A percentile compares a stretch with the other conserved stretches of the same genome.
Evolutionary conservation across 2,113 vertebrate species (phyloP).

Genomic region (Ascaphus truei): DNA sequence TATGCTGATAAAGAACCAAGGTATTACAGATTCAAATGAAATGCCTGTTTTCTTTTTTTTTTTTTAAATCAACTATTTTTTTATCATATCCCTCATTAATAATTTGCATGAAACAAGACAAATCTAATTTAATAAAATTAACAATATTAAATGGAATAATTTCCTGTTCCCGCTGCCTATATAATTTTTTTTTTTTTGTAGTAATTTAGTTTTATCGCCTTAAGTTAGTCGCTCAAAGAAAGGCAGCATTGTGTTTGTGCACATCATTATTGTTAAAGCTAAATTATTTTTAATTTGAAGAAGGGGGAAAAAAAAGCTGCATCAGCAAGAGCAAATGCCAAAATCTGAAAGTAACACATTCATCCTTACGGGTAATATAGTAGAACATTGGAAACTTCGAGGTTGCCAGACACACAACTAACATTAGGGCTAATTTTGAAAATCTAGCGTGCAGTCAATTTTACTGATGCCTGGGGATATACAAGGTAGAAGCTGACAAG

Average conservation of each 20-base stretch:
- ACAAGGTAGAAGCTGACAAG: constrained; percentile 93
- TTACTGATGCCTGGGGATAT: constrained; percentile 88
- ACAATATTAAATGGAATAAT: constrained; percentile 74
- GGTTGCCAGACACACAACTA: constrained; percentile 86
- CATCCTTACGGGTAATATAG: constrained; percentile 90
- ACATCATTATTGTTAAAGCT: constrained; percentile 72
- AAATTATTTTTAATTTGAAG: constrained; percentile 81
- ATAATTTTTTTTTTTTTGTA: constrained; percentile 56
- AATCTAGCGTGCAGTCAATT: constrained; percentile 99
- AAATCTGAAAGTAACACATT: constrained; percentile 92
- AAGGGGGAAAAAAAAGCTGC: constrained; percentile 58
- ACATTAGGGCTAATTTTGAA: constrained; percentile 99
- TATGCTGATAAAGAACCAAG: neutral
- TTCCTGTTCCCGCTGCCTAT: constrained; percentile 62
- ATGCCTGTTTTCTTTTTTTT: too few species aligned
- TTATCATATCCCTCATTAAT: constrained; percentile 46
- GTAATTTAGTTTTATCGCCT: constrained; percentile 78
- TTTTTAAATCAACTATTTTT: too few species aligned
- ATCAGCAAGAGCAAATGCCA: constrained; percentile 80
- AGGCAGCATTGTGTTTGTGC: constrained; percentile 60
- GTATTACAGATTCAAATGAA: neutral
- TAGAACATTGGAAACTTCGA: constrained; percentile 82
- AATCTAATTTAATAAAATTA: constrained; percentile 71
- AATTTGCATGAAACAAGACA: constrained; percentile 60
- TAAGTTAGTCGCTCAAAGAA: constrained; percentile 77